Conservation (phyloP, 1,140 invertebrate genomes). For the Drosophila pallidifrons region DNA sequence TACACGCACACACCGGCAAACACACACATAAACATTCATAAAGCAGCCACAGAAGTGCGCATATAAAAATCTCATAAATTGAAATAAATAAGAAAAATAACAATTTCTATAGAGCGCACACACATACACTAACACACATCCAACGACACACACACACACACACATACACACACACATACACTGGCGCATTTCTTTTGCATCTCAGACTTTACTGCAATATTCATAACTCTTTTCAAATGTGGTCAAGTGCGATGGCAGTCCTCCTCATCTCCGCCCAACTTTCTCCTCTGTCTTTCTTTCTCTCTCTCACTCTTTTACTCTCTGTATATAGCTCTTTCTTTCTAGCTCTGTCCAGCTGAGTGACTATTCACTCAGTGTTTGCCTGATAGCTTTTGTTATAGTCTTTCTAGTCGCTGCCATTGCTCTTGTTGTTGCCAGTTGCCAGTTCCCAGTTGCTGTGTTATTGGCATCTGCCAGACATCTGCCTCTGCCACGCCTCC, state of each 20-base stretch:
- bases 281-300: background rate
- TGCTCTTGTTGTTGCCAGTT: background rate
- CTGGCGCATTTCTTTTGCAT: constrained; percentile 26
- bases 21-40: background rate
- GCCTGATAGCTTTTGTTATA: constrained; percentile 1
- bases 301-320: too few species aligned
- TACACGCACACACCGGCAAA: background rate
- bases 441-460: constrained; percentile 32
- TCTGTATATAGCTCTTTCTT: too few species aligned
- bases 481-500: constrained; percentile 26
- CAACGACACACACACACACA: too few species aligned
- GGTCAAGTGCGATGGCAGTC: constrained; percentile 65
- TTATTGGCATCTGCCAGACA: constrained; percentile 50
- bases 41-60: constrained; percentile 67
- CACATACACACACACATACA: background rate
- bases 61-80: constrained; percentile 82
- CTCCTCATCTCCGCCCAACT: constrained; percentile 4
- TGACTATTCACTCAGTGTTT: constrained; percentile 44
- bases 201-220: constrained; percentile 69
- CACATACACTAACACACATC: background rate
- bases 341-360: constrained; percentile 14
- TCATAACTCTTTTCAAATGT: constrained; percentile 83
- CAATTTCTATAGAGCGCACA: constrained; percentile 53
- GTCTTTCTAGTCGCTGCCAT: background rate
- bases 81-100: constrained; percentile 83